Evolutionary conservation across 1,140 invertebrate species (phyloP).

Genomic region (Heliconius congener): DNA sequence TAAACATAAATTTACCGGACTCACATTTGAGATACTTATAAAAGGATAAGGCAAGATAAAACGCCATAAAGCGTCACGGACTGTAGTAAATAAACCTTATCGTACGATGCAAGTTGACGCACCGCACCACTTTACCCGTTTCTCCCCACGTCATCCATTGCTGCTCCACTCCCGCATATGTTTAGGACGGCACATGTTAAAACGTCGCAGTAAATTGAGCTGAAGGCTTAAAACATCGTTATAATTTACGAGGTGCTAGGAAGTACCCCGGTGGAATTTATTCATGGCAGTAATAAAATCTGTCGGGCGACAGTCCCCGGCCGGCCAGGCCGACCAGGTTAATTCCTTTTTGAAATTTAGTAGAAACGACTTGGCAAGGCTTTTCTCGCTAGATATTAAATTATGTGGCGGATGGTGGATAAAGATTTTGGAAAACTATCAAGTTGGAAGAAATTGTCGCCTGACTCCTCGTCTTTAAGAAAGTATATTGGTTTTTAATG

Average conservation of each 20-base stretch:
- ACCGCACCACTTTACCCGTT: slow-evolving; percentile 23
- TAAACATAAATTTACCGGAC: slow-evolving; percentile 43
- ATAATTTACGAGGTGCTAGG: slow-evolving; percentile 63
- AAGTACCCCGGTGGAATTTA: slow-evolving; percentile 59
- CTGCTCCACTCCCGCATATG: slow-evolving; percentile 34
- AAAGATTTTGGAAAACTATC: slow-evolving; percentile 38
- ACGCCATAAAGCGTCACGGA: slow-evolving; percentile 33
- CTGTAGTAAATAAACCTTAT: slow-evolving; percentile 39
- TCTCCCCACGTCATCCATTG: slow-evolving; percentile 51
- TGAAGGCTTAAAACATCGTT: slow-evolving; percentile 53
- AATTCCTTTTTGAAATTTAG: slow-evolving; percentile 67
- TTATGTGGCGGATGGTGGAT: slow-evolving; percentile 42
- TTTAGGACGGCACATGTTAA: slow-evolving; percentile 43
- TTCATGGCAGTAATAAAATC: slow-evolving; percentile 72
- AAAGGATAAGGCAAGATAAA: slow-evolving; percentile 43
- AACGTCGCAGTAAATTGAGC: slow-evolving; percentile 51
- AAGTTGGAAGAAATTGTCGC: slow-evolving; percentile 26
- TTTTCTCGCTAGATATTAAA: slow-evolving; percentile 50
- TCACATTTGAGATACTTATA: slow-evolving; percentile 43
- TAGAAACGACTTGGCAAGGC: slow-evolving; percentile 52
- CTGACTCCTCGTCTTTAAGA: not conserved
- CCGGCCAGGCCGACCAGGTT: slow-evolving; percentile 51
- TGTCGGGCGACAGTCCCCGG: slow-evolving; percentile 56
- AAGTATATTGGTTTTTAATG: not conserved
- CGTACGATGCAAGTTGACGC: slow-evolving; percentile 35